Conservation (phyloP, 2,113 vertebrate genomes). For the Elephantulus edwardii region DNA sequence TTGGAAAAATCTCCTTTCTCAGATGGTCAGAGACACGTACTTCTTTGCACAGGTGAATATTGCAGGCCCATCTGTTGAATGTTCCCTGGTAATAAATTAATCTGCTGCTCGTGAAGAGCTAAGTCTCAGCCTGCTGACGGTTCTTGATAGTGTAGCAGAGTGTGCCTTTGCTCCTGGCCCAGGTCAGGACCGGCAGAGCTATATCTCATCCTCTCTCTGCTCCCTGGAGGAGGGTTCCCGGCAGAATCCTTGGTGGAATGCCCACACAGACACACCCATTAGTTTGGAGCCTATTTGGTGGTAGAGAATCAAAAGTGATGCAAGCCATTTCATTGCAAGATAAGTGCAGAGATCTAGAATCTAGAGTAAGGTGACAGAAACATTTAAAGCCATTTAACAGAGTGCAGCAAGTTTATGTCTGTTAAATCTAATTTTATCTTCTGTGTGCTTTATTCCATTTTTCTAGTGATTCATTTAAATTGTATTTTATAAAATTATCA, state of each 20-base stretch:
- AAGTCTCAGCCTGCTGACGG: background rate
- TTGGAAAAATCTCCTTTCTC: slow-evolving; percentile 25
- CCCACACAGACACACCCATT: background rate
- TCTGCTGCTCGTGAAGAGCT: background rate
- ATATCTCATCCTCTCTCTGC: background rate
- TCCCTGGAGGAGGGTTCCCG: background rate
- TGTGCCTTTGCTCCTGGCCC: background rate
- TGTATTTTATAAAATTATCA: background rate
- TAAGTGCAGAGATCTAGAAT: background rate
- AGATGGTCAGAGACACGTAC: background rate
- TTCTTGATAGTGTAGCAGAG: background rate
- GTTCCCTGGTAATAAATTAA: background rate
- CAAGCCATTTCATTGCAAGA: background rate
- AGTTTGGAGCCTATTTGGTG: background rate
- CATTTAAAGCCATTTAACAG: background rate
- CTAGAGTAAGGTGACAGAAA: slow-evolving; percentile 14
- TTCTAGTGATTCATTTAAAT: slow-evolving; percentile 44
- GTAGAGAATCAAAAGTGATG: background rate
- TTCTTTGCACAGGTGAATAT: background rate
- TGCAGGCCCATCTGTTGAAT: background rate
- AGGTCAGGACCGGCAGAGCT: background rate
- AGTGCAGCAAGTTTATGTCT: background rate
- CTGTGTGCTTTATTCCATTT: slow-evolving; percentile 12
- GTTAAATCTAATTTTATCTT: slow-evolving; percentile 28
- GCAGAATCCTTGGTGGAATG: background rate